Conservation (phyloP, 2,888 invertebrate genomes). For the Ctenicera cuprea region DNA sequence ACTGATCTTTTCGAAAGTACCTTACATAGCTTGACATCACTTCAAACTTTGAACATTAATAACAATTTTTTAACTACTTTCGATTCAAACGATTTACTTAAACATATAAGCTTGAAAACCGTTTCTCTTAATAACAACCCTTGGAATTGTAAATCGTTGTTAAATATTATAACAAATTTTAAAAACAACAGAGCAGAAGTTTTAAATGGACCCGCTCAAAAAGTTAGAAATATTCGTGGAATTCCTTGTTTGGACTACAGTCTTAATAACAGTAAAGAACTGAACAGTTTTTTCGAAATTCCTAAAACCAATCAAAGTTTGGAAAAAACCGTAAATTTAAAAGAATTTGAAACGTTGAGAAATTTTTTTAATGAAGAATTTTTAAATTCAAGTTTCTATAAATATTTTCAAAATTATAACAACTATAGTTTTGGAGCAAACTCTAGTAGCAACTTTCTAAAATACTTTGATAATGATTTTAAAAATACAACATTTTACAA, state of each 20-base stretch:
- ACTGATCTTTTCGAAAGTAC: constrained; percentile 6
- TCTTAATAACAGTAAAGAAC: not conserved
- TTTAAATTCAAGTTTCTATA: constrained; percentile 16
- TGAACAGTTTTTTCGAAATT: not conserved
- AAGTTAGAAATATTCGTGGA: constrained; percentile 23
- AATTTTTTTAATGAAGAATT: constrained; percentile 15
- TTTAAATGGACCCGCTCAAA: not conserved
- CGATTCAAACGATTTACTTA: not conserved
- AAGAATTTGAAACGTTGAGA: not conserved
- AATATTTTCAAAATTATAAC: not conserved
- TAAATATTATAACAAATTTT: not conserved
- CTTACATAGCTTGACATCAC: not conserved
- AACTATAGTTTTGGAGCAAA: not conserved
- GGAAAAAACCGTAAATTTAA: not conserved
- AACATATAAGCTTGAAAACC: not conserved
- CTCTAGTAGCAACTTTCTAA: not conserved
- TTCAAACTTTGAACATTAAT: not conserved
- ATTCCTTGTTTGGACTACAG: constrained; percentile 11
- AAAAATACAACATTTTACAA: constrained; percentile 16
- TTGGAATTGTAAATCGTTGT: constrained; percentile 4
- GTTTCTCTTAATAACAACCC: constrained; percentile 9
- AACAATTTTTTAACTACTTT: constrained; percentile 16
- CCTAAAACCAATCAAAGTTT: not conserved
- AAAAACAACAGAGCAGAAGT: not conserved
- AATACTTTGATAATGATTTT: constrained; percentile 1